Conservation (phyloP, 2,888 invertebrate species). For the Pyrocoelia pectoralis region DNA sequence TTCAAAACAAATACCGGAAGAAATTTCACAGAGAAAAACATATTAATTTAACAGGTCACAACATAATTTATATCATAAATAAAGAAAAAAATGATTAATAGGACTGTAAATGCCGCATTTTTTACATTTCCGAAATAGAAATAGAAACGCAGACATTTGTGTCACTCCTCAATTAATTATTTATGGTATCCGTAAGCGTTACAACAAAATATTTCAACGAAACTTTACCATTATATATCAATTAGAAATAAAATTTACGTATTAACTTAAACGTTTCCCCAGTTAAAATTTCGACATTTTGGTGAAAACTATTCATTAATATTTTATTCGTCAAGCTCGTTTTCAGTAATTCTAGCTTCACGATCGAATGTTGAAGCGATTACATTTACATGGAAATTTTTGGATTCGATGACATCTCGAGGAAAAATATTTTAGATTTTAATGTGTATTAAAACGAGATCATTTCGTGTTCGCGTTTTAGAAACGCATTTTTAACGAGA, state of each 20-base stretch:
- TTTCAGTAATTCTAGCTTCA: not conserved
- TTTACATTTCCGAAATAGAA: not conserved
- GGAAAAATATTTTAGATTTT: not conserved
- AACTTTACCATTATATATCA: conserved; percentile 1
- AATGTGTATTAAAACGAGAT: not conserved
- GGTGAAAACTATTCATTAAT: not conserved
- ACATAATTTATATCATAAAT: not conserved
- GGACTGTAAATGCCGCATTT: not conserved
- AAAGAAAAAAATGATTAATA: conserved; percentile 1
- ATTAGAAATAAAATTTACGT: not conserved
- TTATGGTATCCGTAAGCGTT: not conserved
- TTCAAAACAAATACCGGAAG: no score
- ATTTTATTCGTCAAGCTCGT: conserved; percentile 1
- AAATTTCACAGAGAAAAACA: no score
- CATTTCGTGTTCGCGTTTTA: conserved; percentile 1
- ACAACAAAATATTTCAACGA: not conserved
- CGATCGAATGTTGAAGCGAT: not conserved
- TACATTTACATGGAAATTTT: not conserved
- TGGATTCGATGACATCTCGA: not conserved
- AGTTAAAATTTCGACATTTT: not conserved
- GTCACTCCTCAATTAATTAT: not conserved
- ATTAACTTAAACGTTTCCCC: no score
- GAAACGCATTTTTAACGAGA: not conserved
- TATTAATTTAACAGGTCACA: not conserved
- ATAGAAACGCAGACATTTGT: not conserved